Base-by-base conservation (phyloP, 2,888 invertebrate species). In the Nymphalis polychloros region DNA sequence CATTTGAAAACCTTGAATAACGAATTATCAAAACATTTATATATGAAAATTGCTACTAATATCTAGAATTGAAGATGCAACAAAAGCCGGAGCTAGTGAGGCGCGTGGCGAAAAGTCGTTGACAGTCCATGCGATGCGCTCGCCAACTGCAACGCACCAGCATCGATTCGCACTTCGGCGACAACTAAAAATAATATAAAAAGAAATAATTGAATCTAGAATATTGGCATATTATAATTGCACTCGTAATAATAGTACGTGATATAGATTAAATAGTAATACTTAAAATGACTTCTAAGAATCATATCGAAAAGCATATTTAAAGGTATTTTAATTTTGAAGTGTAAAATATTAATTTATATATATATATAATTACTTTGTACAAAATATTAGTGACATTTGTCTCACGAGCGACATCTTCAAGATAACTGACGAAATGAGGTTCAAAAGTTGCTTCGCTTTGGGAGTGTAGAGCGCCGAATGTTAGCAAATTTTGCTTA, bases 51-150 rank as follows among this genome's bases (percentile, higher is more conserved):
- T 60, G 78, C 78, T 16, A 87, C 88, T 79, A 76, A 68, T 84
- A 88, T 80, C 85, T 79, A 6, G 90, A 88, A 82, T 94, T 94
- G 77, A 93, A 94, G n/a, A 89, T 86, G 75, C 94, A 94, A 79
- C 94, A 94, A 75, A 82, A 93, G 3, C 94, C 94, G 57, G 93
- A 86, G 20, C 88, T 85, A 0, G 94, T 94, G 70, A 87, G 78
- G 17, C 93, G 83, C 17, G 81, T 74, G 0, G 81, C 79, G 74
- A 94, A 93, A 63, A 94, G 77, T 0, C 85, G 74, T 0, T 72
- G 75, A 71, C 93, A 93, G 8, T 84, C 75, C n/a, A 77, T 64
- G 41, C 73, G 68, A 5, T 73, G 73, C 0, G 89, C 88, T 47
- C 82, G 83, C 90, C 94, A 94, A 5, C 76, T 75, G 76, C 94